Evolutionary conservation across 2,888 invertebrate genomes (phyloP).

Genomic region (Microplitis manilae): DNA sequence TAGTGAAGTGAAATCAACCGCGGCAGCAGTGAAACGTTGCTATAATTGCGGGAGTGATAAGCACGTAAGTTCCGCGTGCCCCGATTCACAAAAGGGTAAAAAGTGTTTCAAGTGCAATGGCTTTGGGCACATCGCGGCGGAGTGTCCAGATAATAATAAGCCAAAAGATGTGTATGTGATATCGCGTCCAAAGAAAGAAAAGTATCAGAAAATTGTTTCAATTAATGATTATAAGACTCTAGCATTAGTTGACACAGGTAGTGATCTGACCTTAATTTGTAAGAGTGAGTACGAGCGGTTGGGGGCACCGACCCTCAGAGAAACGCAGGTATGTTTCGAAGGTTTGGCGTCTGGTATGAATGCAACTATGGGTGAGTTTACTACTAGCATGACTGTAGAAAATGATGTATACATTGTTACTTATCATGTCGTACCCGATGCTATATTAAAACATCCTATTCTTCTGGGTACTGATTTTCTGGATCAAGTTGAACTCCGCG

Average conservation of each 20-base stretch:
- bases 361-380: conserved; percentile 31
- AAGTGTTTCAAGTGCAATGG: conserved; percentile 25
- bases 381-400: conserved; percentile 24
- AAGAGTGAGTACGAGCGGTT: conserved; percentile 35
- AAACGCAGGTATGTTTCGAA: conserved; percentile 25
- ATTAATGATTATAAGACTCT: conserved; percentile 23
- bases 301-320: conserved; percentile 27
- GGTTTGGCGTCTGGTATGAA: conserved; percentile 40
- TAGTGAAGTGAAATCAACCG: not conserved
- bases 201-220: conserved; percentile 25
- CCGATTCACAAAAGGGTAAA: conserved; percentile 37
- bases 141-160: conserved; percentile 24
- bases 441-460: not conserved
- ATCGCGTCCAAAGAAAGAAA: conserved; percentile 1
- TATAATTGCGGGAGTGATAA: conserved; percentile 30
- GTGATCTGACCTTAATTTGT: conserved; percentile 30
- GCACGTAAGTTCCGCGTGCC: conserved; percentile 36
- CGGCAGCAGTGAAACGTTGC: conserved; percentile 23
- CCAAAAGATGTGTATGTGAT: not conserved
- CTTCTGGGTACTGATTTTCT: conserved; percentile 14
- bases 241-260: conserved; percentile 38
- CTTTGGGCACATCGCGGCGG: conserved; percentile 39
- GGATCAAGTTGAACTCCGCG: not conserved
- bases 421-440: conserved; percentile 18
- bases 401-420: conserved; percentile 13